phyloP scores from a whole-genome alignment of 2,113 vertebrate species.

The Onychorhynchus coronatus region DNA sequence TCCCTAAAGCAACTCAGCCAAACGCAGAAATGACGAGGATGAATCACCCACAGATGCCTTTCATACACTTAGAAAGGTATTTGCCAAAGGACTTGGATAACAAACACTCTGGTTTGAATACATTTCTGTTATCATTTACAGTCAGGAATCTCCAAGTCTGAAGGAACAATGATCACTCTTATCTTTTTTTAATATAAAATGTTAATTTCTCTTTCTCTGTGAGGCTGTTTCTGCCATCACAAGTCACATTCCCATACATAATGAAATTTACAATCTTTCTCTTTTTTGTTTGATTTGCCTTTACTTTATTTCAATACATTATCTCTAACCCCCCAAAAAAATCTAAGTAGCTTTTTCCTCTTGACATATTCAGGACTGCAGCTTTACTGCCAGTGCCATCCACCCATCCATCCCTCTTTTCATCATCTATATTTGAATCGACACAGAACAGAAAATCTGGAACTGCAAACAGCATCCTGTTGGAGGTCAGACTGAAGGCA shows the following conservation, averaged over 20 bases:
- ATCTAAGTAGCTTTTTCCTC: neutral
- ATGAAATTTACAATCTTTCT: neutral
- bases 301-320: neutral
- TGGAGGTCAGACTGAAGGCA: slow-evolving; percentile 12
- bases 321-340: neutral
- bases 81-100: neutral
- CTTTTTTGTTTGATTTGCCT: neutral
- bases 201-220: neutral
- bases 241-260: neutral
- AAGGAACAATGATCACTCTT: neutral
- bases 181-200: neutral
- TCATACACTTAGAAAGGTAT: neutral
- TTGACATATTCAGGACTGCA: neutral
- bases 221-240: neutral
- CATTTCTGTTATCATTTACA: neutral
- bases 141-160: neutral
- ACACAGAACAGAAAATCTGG: neutral
- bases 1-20: neutral
- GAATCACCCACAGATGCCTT: neutral
- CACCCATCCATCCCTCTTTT: neutral
- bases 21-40: neutral
- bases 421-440: neutral
- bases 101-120: neutral
- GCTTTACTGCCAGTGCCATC: neutral
- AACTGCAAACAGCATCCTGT: neutral